These are phyloP conservation scores for Hipposideros armiger DNA, from an alignment of 2,113 vertebrate genomes.

Conservation along the genomic window DNA sequence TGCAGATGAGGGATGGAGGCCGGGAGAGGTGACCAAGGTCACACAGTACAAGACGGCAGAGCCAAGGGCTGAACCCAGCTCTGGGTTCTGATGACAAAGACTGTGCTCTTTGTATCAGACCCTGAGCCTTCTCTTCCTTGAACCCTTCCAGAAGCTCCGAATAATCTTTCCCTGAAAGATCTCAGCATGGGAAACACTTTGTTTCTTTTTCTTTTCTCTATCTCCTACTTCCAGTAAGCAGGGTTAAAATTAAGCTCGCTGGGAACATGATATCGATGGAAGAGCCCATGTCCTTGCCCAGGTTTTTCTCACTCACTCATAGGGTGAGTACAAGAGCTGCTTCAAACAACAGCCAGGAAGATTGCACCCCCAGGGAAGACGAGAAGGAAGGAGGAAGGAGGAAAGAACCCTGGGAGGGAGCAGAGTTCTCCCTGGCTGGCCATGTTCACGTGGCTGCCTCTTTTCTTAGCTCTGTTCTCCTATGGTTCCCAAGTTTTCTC, in stretches of 20 bases:
- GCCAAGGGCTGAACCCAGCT: background rate
- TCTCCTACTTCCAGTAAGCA: background rate
- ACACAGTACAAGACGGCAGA: background rate
- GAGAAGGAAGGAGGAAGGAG: no score
- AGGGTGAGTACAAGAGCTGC: background rate
- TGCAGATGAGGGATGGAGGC: background rate
- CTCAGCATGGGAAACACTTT: background rate
- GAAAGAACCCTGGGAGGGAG: fast-evolving
- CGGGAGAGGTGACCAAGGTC: background rate
- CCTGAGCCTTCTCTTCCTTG: background rate
- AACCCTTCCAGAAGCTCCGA: background rate
- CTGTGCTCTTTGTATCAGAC: background rate
- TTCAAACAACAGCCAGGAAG: background rate
- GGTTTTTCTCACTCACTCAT: background rate
- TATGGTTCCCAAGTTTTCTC: background rate
- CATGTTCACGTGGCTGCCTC: background rate
- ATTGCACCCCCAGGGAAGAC: background rate
- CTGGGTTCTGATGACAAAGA: background rate
- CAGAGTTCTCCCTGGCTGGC: background rate
- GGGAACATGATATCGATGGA: background rate
- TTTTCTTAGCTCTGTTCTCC: background rate
- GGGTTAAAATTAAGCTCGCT: background rate
- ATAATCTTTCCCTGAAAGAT: background rate
- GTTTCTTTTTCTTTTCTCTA: background rate
- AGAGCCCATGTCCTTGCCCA: background rate